phyloP scores from a whole-genome alignment of 2,113 vertebrate species.

The Gymnorhina tibicen region DNA sequence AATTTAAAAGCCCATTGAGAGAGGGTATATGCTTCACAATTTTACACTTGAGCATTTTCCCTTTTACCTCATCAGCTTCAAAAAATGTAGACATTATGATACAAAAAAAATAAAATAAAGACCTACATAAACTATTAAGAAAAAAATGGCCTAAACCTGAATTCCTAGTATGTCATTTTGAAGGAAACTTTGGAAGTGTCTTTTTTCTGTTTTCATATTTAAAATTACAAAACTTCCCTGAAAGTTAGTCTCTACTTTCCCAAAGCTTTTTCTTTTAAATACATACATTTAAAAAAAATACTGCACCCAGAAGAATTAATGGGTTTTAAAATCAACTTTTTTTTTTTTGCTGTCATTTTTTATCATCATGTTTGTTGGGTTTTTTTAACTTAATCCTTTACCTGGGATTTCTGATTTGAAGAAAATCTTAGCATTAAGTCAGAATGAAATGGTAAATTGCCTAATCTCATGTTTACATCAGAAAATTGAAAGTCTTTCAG shows the following conservation, averaged over 20 bases:
- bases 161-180: not conserved
- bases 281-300: not conserved
- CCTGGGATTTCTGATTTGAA: not conserved
- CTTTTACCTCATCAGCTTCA: not conserved
- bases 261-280: not conserved
- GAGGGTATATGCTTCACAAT: not conserved
- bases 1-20: not conserved
- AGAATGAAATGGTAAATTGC: not conserved
- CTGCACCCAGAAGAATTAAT: not conserved
- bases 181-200: not conserved
- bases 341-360: not conserved
- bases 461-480: not conserved
- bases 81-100: not conserved
- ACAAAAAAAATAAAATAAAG: rapidly evolving
- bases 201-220: not conserved
- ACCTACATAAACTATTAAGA: not conserved
- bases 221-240: not conserved
- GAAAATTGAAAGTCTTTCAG: not conserved
- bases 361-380: not conserved
- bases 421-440: not conserved
- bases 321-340: not conserved
- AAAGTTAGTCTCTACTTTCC: not conserved
- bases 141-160: not conserved
- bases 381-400: not conserved
- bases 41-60: not conserved